Evolutionary conservation across 2,113 vertebrate genomes (phyloP).

Genomic region (Scortum barcoo): DNA sequence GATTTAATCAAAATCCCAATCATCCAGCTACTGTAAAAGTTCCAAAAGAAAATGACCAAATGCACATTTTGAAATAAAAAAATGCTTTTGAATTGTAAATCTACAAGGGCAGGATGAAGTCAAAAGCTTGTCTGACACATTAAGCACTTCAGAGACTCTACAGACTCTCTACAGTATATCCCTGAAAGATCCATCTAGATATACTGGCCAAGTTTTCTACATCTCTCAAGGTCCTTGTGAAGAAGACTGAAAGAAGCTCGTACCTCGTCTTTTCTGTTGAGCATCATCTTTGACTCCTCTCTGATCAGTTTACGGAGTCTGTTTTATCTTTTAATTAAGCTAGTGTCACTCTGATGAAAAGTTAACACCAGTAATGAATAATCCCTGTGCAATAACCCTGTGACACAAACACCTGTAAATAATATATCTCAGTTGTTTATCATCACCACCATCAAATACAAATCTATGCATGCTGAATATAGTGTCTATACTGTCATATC

Average conservation of each 20-base stretch:
- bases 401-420: too few species aligned
- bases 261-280: neutral
- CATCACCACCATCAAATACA: neutral
- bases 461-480: too few species aligned
- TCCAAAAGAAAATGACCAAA: neutral
- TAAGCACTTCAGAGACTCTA: neutral
- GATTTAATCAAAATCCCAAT: slow-evolving; percentile 22
- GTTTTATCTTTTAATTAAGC: slow-evolving; percentile 14
- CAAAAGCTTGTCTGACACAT: neutral
- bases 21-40: neutral
- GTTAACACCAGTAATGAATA: too few species aligned
- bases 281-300: neutral
- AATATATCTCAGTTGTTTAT: too few species aligned
- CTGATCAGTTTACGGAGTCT: neutral
- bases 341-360: too few species aligned
- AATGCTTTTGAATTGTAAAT: neutral
- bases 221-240: neutral
- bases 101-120: neutral
- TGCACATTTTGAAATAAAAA: slow-evolving; percentile 8
- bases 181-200: neutral
- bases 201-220: neutral
- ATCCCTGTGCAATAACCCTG: too few species aligned
- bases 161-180: neutral
- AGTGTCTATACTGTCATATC: too few species aligned
- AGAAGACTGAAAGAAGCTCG: neutral